Percentiles rank a stretch among this genome's conserved stretches.
phyloP scores from a whole-genome alignment of 2,888 invertebrate species.

The Alentia gelatinosa region DNA sequence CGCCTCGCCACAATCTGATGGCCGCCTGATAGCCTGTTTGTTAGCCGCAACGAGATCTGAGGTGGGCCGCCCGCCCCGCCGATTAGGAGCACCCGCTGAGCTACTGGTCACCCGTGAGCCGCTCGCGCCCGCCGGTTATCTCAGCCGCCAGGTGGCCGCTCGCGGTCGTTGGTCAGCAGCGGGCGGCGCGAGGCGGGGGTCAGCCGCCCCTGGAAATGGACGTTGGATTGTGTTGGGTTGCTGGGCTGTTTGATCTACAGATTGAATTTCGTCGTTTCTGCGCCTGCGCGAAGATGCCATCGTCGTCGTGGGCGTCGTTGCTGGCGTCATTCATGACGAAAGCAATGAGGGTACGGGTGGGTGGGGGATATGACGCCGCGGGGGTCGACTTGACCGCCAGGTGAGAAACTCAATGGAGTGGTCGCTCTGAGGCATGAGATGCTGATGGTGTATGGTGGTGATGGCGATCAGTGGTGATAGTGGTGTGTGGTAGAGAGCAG shows the following conservation, averaged over 20 bases:
- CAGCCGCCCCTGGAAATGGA: slow-evolving; percentile 35
- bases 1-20: neutral
- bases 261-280: slow-evolving; percentile 33
- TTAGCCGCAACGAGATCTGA: slow-evolving; percentile 27
- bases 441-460: too few species aligned
- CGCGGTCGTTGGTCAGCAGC: neutral
- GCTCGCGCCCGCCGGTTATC: neutral
- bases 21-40: slow-evolving; percentile 24
- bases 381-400: too few species aligned
- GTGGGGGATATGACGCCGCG: too few species aligned
- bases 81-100: neutral
- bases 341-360: too few species aligned
- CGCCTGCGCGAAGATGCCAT: too few species aligned
- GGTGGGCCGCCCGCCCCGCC: neutral
- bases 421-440: too few species aligned
- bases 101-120: neutral
- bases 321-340: too few species aligned
- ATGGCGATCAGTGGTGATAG: too few species aligned
- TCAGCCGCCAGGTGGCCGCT: too few species aligned
- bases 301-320: too few species aligned
- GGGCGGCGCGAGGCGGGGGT: neutral
- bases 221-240: neutral
- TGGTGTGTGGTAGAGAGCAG: too few species aligned
- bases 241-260: slow-evolving; percentile 33
- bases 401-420: too few species aligned